Evolutionary conservation across 1,140 invertebrate species (phyloP).

Genomic region (Oryctes rhinoceros): DNA sequence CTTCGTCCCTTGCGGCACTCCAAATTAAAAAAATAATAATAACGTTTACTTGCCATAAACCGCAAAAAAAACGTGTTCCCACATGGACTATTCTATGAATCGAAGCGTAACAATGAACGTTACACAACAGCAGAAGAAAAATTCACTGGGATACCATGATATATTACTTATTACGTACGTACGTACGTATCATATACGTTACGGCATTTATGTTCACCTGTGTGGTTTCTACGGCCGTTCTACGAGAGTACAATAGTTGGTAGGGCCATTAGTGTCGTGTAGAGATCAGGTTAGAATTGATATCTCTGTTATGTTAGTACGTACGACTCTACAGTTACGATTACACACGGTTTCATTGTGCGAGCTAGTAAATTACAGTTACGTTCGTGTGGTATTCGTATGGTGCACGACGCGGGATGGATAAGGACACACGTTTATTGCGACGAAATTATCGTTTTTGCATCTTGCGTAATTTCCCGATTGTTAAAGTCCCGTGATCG

Average conservation of each 20-base stretch:
- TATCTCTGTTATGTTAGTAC: not conserved
- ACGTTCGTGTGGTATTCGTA: not conserved
- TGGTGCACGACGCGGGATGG: not conserved
- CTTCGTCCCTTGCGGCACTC: too few relatives aligned
- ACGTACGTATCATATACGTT: not conserved
- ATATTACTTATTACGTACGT: not conserved
- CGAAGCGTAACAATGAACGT: too few relatives aligned
- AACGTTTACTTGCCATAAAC: too few relatives aligned
- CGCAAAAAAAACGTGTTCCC: too few relatives aligned
- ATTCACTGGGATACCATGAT: too few relatives aligned
- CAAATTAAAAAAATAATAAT: too few relatives aligned
- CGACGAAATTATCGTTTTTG: not conserved
- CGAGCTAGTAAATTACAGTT: slow-evolving; percentile 20
- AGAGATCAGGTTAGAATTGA: not conserved
- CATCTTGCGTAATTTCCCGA: not conserved
- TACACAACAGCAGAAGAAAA: too few relatives aligned
- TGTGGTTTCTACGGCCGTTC: not conserved
- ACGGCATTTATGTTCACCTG: not conserved
- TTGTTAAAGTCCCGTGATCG: not conserved
- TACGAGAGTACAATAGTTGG: not conserved
- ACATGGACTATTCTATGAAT: too few relatives aligned
- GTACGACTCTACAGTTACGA: not conserved
- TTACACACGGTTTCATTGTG: not conserved
- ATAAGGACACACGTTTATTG: not conserved
- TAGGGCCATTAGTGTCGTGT: slow-evolving; percentile 10